Base-by-base conservation (phyloP, 2,888 invertebrate species). In the Pegoplata infirma region DNA sequence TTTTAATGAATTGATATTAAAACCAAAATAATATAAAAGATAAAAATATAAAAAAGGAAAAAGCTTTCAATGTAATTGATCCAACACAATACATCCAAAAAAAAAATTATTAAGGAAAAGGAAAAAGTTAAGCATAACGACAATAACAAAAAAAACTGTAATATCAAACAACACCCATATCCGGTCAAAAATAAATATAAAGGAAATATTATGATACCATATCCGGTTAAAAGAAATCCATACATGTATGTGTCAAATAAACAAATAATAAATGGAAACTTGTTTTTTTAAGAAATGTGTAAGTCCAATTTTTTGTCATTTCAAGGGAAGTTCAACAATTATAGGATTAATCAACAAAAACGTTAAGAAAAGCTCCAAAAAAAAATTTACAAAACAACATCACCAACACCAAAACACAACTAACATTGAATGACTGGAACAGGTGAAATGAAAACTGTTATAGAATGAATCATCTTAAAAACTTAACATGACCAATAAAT, bases 11-110 rank as follows among this genome's bases (percentile, higher is more conserved):
- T 47, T 67, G 19, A 56, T 46, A 67, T 21, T 46, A 14, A 32
- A 56, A 36, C 46, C 5, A 5, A 40, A n/a, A 40, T 25, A 6
- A 25, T 5, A 25, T 40, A 32, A 10, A 32, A 23, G 23, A 44
- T 7, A 32, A 7, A 36, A 47, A 23, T n/a, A 19, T 6, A 58
- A 32, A 5, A 16, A 10, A 19, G 17, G 5, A 16, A 25, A 53
- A 68, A 68, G 25, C 40, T 59, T 69, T 69, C 19, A 59, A 40
- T 40, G 40, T 40, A 59, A 69, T 59, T 59, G 25, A 25, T 49
- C 47, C 7, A 32, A 32, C 12, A 2, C 12, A 28, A 5, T 32
- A n/a, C n/a, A n/a, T n/a, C n/a, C n/a, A n/a, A n/a, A n/a, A n/a
- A n/a, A 10, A 59, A 44, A 44, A 40, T 16, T 4, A 58, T 12